These are phyloP conservation scores for Apamea sordens DNA, from an alignment of 2,888 invertebrate genomes.

Conservation along the genomic window DNA sequence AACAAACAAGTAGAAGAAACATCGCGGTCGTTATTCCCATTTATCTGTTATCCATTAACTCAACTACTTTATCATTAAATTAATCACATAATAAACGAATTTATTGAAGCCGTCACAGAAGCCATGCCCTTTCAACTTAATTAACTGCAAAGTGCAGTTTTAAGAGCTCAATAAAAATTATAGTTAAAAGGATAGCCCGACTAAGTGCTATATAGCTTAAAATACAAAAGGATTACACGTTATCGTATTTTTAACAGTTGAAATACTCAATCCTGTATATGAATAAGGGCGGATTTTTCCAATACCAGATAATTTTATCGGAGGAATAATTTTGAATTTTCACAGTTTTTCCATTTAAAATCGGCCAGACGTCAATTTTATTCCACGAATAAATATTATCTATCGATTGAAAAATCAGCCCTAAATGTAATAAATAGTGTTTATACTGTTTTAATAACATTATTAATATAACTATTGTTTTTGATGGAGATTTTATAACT, in stretches of 20 bases:
- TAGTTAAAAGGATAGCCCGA: slow-evolving; percentile 27
- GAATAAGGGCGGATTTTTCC: background rate
- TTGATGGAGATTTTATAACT: no score
- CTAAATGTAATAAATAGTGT: background rate
- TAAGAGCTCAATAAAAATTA: slow-evolving; percentile 54
- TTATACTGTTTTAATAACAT: no score
- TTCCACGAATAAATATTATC: no score
- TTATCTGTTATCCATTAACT: slow-evolving; percentile 23
- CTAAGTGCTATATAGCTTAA: slow-evolving; percentile 11
- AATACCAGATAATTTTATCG: no score
- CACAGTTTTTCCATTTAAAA: no score
- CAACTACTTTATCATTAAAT: slow-evolving; percentile 13
- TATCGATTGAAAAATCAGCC: no score
- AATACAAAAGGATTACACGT: background rate
- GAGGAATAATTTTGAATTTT: no score
- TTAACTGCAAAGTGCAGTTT: slow-evolving; percentile 59
- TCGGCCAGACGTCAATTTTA: no score
- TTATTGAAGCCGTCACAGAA: slow-evolving; percentile 24
- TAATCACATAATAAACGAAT: slow-evolving; percentile 32
- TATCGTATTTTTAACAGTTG: background rate
- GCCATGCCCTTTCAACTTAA: slow-evolving; percentile 36
- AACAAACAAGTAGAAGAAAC: background rate
- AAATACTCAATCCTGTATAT: background rate
- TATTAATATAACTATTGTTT: no score
- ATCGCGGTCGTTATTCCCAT: background rate